Evolutionary conservation across 2,113 vertebrate species (phyloP).

Genomic region (Elgaria multicarinata): DNA sequence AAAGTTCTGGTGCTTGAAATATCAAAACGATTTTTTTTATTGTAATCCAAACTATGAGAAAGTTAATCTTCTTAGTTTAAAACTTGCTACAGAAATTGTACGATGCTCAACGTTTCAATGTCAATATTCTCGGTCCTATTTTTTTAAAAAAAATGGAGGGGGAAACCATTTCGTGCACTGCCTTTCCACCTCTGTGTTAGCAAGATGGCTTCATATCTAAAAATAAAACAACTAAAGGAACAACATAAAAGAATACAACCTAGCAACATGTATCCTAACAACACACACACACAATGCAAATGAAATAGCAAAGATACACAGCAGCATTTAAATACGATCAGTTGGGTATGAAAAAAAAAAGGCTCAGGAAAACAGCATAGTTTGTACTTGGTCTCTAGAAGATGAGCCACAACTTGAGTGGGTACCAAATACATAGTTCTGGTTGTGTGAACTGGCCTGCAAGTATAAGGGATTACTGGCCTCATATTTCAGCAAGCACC

Average conservation of each 20-base stretch:
- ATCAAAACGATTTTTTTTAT: too few relatives aligned
- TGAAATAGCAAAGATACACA: neutral
- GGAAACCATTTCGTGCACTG: neutral
- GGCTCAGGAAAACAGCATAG: neutral
- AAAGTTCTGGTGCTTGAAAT: too few relatives aligned
- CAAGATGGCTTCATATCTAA: neutral
- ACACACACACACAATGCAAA: neutral
- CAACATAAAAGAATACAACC: neutral
- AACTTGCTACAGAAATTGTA: too few relatives aligned
- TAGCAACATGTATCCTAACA: neutral
- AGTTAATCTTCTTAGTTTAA: too few relatives aligned
- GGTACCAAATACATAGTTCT: neutral
- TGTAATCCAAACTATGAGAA: too few relatives aligned
- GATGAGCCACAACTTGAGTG: too few relatives aligned
- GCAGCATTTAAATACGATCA: neutral
- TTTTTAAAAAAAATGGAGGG: too few relatives aligned
- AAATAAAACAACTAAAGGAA: neutral
- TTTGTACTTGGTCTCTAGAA: neutral
- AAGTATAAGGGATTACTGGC: neutral
- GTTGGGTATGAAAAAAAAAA: neutral
- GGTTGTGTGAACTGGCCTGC: neutral
- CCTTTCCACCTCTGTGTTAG: neutral
- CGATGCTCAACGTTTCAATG: too few relatives aligned
- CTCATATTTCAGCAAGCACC: too few relatives aligned
- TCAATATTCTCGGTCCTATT: neutral